Conservation (phyloP, 2,888 invertebrate genomes). For the Steromphala cineraria region DNA sequence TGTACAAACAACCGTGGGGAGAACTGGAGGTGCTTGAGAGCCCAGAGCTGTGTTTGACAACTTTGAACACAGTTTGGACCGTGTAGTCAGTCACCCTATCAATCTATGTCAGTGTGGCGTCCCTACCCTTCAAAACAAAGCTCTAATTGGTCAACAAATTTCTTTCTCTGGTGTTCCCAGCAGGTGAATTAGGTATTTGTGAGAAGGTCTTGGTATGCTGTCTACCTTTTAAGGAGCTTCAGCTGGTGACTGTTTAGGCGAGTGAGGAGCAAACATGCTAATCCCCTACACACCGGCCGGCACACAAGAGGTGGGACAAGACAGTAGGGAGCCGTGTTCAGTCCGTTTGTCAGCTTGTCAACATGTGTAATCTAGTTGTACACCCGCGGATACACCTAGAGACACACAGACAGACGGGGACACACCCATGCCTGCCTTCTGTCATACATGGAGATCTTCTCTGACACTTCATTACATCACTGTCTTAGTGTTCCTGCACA, state of each 20-base stretch:
- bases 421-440: background rate
- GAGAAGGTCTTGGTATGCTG: background rate
- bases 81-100: background rate
- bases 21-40: constrained; percentile 5
- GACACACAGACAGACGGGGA: background rate
- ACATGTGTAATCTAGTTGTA: constrained; percentile 4
- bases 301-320: constrained; percentile 8
- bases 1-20: background rate
- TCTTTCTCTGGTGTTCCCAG: background rate
- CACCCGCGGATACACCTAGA: background rate
- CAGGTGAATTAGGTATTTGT: constrained; percentile 15
- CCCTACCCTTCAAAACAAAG: constrained; percentile 14
- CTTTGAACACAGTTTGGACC: background rate
- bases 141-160: constrained; percentile 15
- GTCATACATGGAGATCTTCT: background rate
- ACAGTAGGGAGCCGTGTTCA: background rate
- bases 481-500: too few relatives aligned
- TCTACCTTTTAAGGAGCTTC: background rate
- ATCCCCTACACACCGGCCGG: constrained; percentile 1
- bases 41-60: constrained; percentile 11
- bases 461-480: too few relatives aligned
- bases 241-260: background rate
- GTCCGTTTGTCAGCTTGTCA: background rate
- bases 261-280: background rate
- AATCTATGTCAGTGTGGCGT: background rate